These are phyloP conservation scores for Cichladusa arquata DNA, from an alignment of 2,113 vertebrate species.

Conservation along the genomic window DNA sequence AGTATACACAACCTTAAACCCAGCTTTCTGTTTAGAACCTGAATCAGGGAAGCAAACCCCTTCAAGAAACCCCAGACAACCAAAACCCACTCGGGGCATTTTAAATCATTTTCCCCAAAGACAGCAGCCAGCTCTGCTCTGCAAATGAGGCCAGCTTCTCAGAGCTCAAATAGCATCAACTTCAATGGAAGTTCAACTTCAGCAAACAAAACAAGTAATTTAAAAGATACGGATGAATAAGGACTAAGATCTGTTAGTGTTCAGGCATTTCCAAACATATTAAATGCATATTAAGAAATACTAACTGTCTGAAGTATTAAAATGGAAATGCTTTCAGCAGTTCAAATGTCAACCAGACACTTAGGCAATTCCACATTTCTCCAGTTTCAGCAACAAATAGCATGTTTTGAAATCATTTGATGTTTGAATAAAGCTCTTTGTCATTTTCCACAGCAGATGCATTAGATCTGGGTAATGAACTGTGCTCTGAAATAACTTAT, in stretches of 20 bases:
- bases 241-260: not conserved
- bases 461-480: not conserved
- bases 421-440: not conserved
- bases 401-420: not conserved
- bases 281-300: not conserved
- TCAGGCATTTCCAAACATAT: not conserved
- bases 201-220: not conserved
- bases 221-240: not conserved
- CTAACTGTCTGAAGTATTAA: not conserved
- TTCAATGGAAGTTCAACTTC: not conserved
- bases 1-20: not conserved
- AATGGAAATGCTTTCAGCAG: not conserved
- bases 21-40: not conserved
- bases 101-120: not conserved
- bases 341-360: not conserved
- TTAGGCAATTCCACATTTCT: not conserved
- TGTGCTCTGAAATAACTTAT: not conserved
- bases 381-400: not conserved
- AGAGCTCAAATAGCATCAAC: not conserved
- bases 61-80: not conserved
- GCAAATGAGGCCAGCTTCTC: not conserved
- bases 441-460: not conserved
- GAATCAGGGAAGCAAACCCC: not conserved
- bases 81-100: not conserved
- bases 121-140: not conserved